These are phyloP conservation scores for Psilopsiagon aymara DNA, from an alignment of 2,113 vertebrate genomes.

Conservation along the genomic window DNA sequence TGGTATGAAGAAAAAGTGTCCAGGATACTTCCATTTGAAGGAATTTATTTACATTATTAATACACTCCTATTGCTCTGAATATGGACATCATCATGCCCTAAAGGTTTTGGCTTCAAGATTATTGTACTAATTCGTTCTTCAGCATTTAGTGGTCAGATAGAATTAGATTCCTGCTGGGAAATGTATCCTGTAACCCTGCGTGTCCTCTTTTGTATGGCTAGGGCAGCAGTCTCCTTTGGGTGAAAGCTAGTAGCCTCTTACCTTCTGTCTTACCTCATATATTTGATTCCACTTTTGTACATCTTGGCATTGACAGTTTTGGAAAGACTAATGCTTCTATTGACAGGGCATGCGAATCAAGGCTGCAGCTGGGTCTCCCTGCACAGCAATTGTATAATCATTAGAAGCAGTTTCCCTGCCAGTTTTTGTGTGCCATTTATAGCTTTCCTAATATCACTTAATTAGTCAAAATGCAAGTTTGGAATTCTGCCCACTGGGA, in stretches of 20 bases:
- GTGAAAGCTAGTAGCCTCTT: background rate
- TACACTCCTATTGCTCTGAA: background rate
- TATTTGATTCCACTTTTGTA: background rate
- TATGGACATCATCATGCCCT: background rate
- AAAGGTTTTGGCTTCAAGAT: background rate
- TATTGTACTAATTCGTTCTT: background rate
- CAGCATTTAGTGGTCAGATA: background rate
- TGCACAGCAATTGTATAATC: conserved; percentile 35
- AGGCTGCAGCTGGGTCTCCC: conserved; percentile 49
- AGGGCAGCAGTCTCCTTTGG: background rate
- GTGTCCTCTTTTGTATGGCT: background rate
- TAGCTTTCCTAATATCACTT: conserved; percentile 65
- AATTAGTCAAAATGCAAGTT: conserved; percentile 68
- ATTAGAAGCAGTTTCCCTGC: conserved; percentile 55
- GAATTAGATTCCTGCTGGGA: background rate
- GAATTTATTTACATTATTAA: background rate
- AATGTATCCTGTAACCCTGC: background rate
- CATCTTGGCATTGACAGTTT: background rate
- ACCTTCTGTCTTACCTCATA: background rate
- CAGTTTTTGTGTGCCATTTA: conserved; percentile 61
- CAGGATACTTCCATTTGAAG: background rate
- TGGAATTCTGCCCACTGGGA: conserved; percentile 61
- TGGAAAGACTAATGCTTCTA: background rate
- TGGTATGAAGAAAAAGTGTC: background rate
- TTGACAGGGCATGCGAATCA: background rate